Conservation (phyloP, 2,113 vertebrate genomes). For the Electrona antarctica region DNA sequence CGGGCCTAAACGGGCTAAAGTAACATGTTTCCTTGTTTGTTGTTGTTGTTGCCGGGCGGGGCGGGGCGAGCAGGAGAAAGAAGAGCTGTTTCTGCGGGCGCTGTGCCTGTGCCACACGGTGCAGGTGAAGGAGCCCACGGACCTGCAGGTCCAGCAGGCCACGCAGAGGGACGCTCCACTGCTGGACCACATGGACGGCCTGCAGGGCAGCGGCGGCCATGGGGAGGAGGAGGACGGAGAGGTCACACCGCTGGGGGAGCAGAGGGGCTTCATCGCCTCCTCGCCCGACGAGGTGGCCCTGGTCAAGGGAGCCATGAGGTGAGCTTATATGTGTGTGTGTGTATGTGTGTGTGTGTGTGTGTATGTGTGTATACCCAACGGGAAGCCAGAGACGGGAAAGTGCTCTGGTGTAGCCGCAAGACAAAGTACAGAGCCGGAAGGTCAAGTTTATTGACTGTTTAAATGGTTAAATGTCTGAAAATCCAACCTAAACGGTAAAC, state of each 20-base stretch:
- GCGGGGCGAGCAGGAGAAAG: constrained; percentile 82
- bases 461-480: too few species aligned
- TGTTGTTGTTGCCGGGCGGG: too few species aligned
- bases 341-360: too few species aligned
- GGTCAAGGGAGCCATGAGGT: constrained; percentile 94
- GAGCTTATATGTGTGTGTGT: constrained; percentile 56
- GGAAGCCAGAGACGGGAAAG: too few species aligned
- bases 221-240: constrained; percentile 33
- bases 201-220: too few species aligned
- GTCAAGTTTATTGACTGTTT: too few species aligned
- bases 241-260: constrained; percentile 23
- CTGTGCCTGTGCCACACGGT: constrained; percentile 97
- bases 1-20: too few species aligned
- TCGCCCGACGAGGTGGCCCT: constrained; percentile 96
- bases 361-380: too few species aligned
- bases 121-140: constrained; percentile 84
- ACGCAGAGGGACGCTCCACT: constrained; percentile 5
- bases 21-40: neutral
- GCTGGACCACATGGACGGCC: constrained; percentile 54
- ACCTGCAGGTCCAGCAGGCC: constrained; percentile 55
- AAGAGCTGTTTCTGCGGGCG: constrained; percentile 93
- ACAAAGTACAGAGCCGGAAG: too few species aligned
- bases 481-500: too few species aligned
- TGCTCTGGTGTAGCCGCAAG: too few species aligned
- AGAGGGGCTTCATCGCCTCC: constrained; percentile 86